These are phyloP conservation scores for Corvus moneduloides DNA, from an alignment of 2,113 vertebrate genomes.

Conservation along the genomic window DNA sequence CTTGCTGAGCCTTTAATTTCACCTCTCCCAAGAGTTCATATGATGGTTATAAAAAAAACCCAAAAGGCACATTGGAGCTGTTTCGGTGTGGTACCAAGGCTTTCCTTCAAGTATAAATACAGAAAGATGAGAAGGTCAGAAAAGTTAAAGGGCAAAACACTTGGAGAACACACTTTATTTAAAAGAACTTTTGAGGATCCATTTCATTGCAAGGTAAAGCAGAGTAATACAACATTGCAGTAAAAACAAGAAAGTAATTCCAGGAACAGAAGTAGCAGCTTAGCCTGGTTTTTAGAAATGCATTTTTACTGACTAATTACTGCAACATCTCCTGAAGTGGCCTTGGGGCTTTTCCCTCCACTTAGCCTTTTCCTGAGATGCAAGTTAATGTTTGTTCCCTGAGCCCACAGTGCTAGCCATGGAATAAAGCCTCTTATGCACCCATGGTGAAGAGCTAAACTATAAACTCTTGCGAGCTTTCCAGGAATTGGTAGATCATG, in stretches of 20 bases:
- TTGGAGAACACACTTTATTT: neutral
- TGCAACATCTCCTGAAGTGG: neutral
- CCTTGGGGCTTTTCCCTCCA: neutral
- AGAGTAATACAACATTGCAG: neutral
- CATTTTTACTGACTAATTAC: neutral
- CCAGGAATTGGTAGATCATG: neutral
- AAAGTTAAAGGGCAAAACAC: neutral
- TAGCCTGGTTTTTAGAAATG: neutral
- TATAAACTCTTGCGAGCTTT: neutral
- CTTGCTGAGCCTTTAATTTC: neutral
- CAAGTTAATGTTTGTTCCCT: neutral
- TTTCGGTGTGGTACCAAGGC: rapidly evolving
- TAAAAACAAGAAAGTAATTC: neutral
- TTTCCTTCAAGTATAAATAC: neutral
- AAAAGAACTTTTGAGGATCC: neutral
- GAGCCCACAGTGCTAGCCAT: neutral
- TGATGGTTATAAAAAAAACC: neutral
- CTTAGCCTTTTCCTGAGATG: neutral
- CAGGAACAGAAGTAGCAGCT: neutral
- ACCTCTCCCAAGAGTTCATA: neutral
- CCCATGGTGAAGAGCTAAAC: neutral
- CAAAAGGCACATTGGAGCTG: too few species aligned
- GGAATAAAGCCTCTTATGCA: neutral
- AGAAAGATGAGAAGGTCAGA: neutral
- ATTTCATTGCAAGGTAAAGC: neutral